Conservation (phyloP, 2,888 invertebrate species). For the Tineola bisselliella region DNA sequence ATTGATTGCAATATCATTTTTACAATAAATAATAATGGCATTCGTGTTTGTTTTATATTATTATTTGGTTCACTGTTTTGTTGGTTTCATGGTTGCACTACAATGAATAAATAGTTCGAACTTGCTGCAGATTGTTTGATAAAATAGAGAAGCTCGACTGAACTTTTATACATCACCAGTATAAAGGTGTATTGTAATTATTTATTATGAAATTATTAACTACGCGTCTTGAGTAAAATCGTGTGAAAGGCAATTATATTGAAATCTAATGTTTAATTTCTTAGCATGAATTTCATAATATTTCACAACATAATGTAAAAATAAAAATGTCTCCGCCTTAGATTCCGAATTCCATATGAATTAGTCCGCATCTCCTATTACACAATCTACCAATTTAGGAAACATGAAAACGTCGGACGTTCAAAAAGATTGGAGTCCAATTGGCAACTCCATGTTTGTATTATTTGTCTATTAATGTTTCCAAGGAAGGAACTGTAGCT, state of each 20-base stretch:
- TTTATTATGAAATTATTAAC: background rate
- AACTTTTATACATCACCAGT: slow-evolving; percentile 34
- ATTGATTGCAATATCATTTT: background rate
- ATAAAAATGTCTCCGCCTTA: background rate
- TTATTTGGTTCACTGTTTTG: no score
- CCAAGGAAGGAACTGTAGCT: background rate
- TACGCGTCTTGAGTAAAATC: no score
- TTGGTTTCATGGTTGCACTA: no score
- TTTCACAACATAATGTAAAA: no score
- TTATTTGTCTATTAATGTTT: background rate
- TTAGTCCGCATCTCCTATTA: background rate
- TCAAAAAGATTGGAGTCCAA: background rate
- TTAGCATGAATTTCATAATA: no score
- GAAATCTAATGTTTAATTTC: no score
- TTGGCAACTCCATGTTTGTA: background rate
- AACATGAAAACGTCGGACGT: background rate
- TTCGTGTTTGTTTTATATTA: no score
- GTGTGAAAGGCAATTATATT: no score
- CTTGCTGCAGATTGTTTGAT: slow-evolving; percentile 18
- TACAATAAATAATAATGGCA: no score
- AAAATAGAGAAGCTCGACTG: slow-evolving; percentile 34
- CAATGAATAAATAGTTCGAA: background rate
- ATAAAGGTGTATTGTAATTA: slow-evolving; percentile 32
- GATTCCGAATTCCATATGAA: background rate
- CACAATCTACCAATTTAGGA: background rate